These are phyloP conservation scores for Drosophila santomea DNA, from an alignment of 1,140 invertebrate species.

Conservation along the genomic window DNA sequence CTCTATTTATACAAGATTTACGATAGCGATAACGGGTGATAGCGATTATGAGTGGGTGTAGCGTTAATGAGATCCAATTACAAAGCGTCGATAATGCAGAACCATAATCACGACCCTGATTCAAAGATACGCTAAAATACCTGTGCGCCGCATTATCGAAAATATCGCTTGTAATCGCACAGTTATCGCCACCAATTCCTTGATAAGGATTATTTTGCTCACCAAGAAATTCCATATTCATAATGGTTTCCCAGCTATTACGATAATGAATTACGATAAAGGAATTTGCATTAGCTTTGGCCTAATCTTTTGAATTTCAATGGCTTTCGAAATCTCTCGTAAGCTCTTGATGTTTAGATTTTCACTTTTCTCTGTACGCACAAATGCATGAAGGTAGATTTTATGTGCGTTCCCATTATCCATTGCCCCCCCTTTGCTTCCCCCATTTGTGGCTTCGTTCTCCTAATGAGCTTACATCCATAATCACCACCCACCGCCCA, in stretches of 20 bases:
- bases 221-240: not conserved
- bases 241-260: not conserved
- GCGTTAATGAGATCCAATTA: slow-evolving; percentile 10
- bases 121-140: no score
- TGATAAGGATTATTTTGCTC: not conserved
- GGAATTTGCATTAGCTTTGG: not conserved
- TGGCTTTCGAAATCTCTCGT: not conserved
- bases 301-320: not conserved
- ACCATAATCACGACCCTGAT: not conserved
- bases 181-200: not conserved
- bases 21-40: slow-evolving; percentile 29
- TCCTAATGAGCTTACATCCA: slow-evolving; percentile 37
- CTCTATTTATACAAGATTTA: slow-evolving; percentile 13
- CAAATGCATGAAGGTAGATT: slow-evolving; percentile 2
- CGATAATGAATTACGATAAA: not conserved
- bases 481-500: not conserved
- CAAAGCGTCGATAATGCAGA: not conserved
- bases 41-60: slow-evolving; percentile 5
- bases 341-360: slow-evolving; percentile 5
- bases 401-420: slow-evolving; percentile 34
- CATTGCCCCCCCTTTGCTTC: not conserved
- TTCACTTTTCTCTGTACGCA: slow-evolving; percentile 10
- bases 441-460: slow-evolving; percentile 33
- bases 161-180: not conserved
- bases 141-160: not conserved